phyloP scores from a whole-genome alignment of 1,140 invertebrate genomes.

The Diplogasteroides magnus region DNA sequence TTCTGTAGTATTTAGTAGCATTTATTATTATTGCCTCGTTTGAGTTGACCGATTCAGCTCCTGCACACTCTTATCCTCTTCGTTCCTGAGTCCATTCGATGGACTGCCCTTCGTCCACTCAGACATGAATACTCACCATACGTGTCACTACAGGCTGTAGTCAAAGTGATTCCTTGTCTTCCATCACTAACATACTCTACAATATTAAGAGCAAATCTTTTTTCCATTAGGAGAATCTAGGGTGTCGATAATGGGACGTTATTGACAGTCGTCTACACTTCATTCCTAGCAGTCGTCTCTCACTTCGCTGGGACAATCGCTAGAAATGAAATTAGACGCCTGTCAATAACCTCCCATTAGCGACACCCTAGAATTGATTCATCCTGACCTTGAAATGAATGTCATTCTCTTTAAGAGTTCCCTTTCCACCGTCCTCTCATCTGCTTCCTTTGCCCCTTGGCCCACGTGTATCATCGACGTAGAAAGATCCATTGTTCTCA shows the following conservation, averaged over 20 bases:
- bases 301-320: too few relatives aligned
- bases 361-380: too few relatives aligned
- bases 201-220: too few relatives aligned
- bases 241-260: not conserved
- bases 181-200: too few relatives aligned
- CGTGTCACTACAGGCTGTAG: slow-evolving; percentile 24
- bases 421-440: slow-evolving; percentile 15
- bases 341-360: too few relatives aligned
- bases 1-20: too few relatives aligned
- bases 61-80: slow-evolving; percentile 31
- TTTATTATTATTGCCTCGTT: too few relatives aligned
- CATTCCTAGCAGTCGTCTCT: not conserved
- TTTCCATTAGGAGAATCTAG: too few relatives aligned
- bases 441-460: slow-evolving; percentile 16
- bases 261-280: too few relatives aligned
- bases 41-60: slow-evolving; percentile 21
- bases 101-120: slow-evolving; percentile 25
- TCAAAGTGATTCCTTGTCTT: slow-evolving; percentile 19
- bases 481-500: slow-evolving; percentile 18
- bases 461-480: slow-evolving; percentile 33
- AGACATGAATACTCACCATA: slow-evolving; percentile 27
- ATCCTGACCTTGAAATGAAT: not conserved
- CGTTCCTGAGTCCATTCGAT: slow-evolving; percentile 24
- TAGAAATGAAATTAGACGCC: too few relatives aligned
- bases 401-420: slow-evolving; percentile 22